Evolutionary conservation across 2,888 invertebrate species (phyloP).

Genomic region (Rhagium mordax): DNA sequence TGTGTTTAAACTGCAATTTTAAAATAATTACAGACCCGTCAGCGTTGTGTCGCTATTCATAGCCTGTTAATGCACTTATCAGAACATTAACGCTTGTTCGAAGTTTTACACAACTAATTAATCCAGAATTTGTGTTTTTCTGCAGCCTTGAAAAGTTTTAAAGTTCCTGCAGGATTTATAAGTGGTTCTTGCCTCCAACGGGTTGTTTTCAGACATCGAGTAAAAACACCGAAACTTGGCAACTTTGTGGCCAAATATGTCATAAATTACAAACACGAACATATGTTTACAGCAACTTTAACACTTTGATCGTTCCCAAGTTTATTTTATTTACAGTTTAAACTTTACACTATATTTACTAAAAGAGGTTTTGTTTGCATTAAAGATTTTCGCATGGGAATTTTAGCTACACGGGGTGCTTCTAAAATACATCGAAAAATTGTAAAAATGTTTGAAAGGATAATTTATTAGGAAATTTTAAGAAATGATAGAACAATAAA

Average conservation of each 20-base stretch:
- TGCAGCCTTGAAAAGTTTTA: constrained; percentile 28
- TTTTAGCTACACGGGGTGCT: not conserved
- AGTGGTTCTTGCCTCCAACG: constrained; percentile 24
- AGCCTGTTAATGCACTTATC: not conserved
- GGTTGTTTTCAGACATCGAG: constrained; percentile 4
- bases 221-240: constrained; percentile 33
- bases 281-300: constrained; percentile 37
- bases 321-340: constrained; percentile 28
- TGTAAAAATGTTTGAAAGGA: no score
- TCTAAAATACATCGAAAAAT: no score
- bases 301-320: constrained; percentile 30
- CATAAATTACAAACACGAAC: constrained; percentile 32
- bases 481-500: no score
- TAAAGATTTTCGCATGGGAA: no score
- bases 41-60: not conserved
- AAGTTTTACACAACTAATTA: constrained; percentile 9
- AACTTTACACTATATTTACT: constrained; percentile 12
- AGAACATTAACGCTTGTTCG: not conserved
- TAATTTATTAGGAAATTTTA: no score
- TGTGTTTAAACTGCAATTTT: not conserved
- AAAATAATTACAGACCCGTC: not conserved
- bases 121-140: constrained; percentile 12
- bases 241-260: constrained; percentile 30
- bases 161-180: constrained; percentile 22
- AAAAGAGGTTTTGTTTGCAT: not conserved